Conservation (phyloP, 92 coral and sea anemone species). For the Metridium senile region DNA sequence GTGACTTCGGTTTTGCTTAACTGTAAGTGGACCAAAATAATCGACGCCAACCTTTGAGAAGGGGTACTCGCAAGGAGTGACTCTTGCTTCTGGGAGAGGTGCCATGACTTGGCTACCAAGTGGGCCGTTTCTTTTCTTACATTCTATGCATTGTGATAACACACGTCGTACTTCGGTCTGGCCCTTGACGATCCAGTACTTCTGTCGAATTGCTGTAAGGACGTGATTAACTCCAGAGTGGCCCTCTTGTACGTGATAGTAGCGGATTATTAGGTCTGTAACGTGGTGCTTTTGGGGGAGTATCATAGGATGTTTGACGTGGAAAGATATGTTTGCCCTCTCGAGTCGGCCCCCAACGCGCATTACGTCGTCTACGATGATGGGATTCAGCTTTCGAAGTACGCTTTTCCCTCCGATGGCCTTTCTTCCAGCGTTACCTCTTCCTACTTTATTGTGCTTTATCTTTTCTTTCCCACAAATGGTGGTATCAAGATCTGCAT, state of each 20-base stretch:
- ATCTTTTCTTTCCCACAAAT: conserved; percentile 3
- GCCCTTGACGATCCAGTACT: conserved; percentile 52
- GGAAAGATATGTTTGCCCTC: conserved; percentile 22
- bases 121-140: conserved; percentile 39
- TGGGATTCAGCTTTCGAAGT: conserved; percentile 39
- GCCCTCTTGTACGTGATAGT: conserved; percentile 43
- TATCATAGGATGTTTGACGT: conserved; percentile 48
- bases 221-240: conserved; percentile 48
- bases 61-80: conserved; percentile 26
- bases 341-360: conserved; percentile 57
- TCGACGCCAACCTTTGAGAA: conserved; percentile 35
- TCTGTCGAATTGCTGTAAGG: conserved; percentile 37
- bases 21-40: no score
- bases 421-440: neutral
- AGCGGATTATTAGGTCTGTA: conserved; percentile 31
- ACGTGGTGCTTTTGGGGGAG: conserved; percentile 53
- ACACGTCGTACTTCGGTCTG: conserved; percentile 39
- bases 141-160: conserved; percentile 38
- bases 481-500: neutral
- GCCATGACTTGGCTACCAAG: conserved; percentile 62
- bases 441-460: neutral
- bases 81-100: conserved; percentile 41
- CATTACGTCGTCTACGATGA: conserved; percentile 36
- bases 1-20: no score
- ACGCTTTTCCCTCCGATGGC: conserved; percentile 11